A percentile compares a stretch with the other conserved stretches of the same genome.
Conservation (phyloP, 2,888 invertebrate species). For the Allacma fusca region DNA sequence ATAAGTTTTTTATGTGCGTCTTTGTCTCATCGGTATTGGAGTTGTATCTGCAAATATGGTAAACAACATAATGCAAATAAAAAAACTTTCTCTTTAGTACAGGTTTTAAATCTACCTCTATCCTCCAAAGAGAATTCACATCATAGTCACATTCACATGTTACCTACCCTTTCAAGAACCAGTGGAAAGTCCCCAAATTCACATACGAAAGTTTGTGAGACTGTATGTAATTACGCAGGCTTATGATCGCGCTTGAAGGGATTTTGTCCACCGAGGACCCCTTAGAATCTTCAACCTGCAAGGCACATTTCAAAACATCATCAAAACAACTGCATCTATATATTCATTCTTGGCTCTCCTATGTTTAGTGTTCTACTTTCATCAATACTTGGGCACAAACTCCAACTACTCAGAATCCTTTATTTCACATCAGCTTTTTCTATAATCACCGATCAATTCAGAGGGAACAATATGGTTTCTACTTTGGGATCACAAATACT, state of each 20-base stretch:
- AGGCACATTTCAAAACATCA: slow-evolving; percentile 1
- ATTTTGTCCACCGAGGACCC: slow-evolving; percentile 18
- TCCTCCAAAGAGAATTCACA: neutral
- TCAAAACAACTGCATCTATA: neutral
- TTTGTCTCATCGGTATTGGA: slow-evolving; percentile 35
- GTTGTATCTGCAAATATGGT: slow-evolving; percentile 38
- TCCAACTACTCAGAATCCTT: too few species aligned
- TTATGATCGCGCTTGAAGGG: slow-evolving; percentile 28
- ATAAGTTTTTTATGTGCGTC: slow-evolving; percentile 43
- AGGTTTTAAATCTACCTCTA: slow-evolving; percentile 36
- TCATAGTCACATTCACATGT: slow-evolving; percentile 6
- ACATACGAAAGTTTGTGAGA: slow-evolving; percentile 39
- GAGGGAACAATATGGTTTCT: neutral
- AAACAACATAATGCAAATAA: slow-evolving; percentile 42
- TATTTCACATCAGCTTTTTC: neutral
- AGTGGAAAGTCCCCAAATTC: slow-evolving; percentile 28
- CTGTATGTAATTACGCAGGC: slow-evolving; percentile 32
- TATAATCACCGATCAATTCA: neutral
- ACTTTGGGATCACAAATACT: neutral
- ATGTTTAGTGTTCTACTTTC: too few species aligned
- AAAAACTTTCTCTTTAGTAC: slow-evolving; percentile 44
- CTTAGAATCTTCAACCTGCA: slow-evolving; percentile 23
- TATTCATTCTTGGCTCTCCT: too few species aligned
- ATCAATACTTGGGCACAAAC: too few species aligned
- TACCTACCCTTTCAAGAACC: slow-evolving; percentile 30